Evolutionary conservation across 2,888 invertebrate genomes (phyloP).

Genomic region (Smittia aterrima): DNA sequence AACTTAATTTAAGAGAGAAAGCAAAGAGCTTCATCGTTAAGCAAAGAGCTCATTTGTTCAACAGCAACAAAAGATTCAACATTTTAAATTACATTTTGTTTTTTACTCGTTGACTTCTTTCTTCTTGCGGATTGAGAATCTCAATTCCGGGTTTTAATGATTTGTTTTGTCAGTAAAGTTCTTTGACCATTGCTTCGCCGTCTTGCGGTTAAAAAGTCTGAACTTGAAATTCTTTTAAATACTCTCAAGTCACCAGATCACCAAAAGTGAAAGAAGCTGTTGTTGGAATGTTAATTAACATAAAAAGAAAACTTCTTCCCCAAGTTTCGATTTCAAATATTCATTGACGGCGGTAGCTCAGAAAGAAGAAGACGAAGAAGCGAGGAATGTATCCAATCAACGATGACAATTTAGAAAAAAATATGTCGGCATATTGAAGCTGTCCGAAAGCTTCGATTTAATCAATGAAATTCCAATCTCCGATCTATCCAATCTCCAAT

Average conservation of each 20-base stretch:
- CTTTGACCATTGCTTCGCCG: background rate
- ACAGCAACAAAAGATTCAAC: background rate
- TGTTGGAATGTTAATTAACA: constrained; percentile 11
- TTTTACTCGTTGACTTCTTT: background rate
- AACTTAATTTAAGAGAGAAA: too few relatives aligned
- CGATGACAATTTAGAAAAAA: constrained; percentile 16
- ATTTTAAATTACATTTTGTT: constrained; percentile 10
- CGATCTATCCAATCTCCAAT: background rate
- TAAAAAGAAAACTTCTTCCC: too few relatives aligned
- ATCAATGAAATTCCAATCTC: constrained; percentile 4
- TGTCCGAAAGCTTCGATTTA: background rate
- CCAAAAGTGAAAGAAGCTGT: too few relatives aligned
- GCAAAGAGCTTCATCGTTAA: too few relatives aligned
- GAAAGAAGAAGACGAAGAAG: background rate
- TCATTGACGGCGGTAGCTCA: background rate
- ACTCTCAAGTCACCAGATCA: too few relatives aligned
- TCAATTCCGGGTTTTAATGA: background rate
- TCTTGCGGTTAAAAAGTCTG: too few relatives aligned
- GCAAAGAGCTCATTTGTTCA: background rate
- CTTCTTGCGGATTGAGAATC: background rate
- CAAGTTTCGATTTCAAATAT: background rate
- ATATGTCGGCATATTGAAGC: background rate
- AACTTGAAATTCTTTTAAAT: too few relatives aligned
- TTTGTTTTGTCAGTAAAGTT: background rate
- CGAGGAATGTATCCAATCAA: constrained; percentile 2